phyloP scores from a whole-genome alignment of 2,113 vertebrate genomes.

The Poeciliopsis turrubarensis region DNA sequence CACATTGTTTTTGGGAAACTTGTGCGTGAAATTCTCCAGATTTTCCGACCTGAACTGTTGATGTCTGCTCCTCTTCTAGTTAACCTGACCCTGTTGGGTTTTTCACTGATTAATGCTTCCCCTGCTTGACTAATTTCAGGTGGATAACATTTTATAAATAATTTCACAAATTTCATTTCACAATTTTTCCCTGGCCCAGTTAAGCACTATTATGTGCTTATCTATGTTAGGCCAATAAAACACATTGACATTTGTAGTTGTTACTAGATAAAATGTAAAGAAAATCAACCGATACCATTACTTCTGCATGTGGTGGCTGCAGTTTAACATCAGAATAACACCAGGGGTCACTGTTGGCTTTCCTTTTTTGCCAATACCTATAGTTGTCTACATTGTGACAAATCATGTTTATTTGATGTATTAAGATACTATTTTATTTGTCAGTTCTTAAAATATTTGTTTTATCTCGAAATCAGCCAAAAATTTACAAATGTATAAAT shows the following conservation, averaged over 20 bases:
- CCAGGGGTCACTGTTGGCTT: conserved; percentile 66
- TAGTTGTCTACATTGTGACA: background rate
- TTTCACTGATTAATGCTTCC: too few species aligned
- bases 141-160: background rate
- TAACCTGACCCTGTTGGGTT: too few species aligned
- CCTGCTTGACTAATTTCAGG: too few species aligned
- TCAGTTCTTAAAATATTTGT: background rate
- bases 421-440: background rate
- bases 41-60: too few species aligned
- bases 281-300: background rate
- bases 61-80: too few species aligned
- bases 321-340: conserved; percentile 37
- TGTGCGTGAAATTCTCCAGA: too few species aligned
- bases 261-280: background rate
- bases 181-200: background rate
- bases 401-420: background rate
- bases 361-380: conserved; percentile 3
- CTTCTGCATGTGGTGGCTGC: conserved; percentile 4
- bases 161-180: background rate
- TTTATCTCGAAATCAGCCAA: background rate
- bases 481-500: background rate
- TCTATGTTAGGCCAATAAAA: background rate
- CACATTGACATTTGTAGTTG: background rate
- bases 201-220: background rate
- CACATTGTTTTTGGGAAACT: too few species aligned